Evolutionary conservation across 2,797 vertebrate species (phyloP), one percentile per base, ranked within the genome.

Genomic region (Eupleurogrammus muticus): DNA sequence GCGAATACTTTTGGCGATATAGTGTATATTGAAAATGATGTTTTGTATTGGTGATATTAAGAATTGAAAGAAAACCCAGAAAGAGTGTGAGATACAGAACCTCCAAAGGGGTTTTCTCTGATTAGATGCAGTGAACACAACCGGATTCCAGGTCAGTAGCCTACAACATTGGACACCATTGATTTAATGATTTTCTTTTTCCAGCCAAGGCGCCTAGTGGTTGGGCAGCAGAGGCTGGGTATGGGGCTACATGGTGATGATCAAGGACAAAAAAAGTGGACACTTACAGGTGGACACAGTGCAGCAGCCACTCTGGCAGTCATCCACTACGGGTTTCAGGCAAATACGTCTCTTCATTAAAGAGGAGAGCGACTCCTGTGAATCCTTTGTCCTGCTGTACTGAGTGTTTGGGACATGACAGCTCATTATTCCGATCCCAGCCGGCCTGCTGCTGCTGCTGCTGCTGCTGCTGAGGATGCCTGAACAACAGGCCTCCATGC

Each of bases 401-500:
- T 53, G 57, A 59, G 64, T 12, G 74, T 74, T 77, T 72, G 66
- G 66, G 74, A 80, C 65, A 59, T 68, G 84, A 84, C 75, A 78
- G 76, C 66, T 86, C 77, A 63, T 77, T 80, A 77, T 70, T 60
- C 38, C 21, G 8, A 35, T 69, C 48, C 52, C 54, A 42, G 58
- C 23, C 21, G 73, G 81, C 75, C 83, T 81, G 72, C 83, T 77
- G 75, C 73, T 68, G 55, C 50, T 69, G 52, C 56, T 69, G 52
- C 53, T 40, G 73, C 66, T 73, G 73, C 65, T 53, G 66, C 54
- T 59, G 53, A 66, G 73, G 74, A 74, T 80, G 73, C 70, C 72
- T 79, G 23, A 70, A 77, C 78, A 55, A 70, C 61, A 80, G 88
- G 87, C 86, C 85, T 68, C 7, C 75, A 67, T 55, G 77, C 69